A percentile compares a stretch with the other conserved stretches of the same genome.
Evolutionary conservation across 2,888 invertebrate genomes (phyloP).

Genomic region (Drosophila imparisetae): DNA sequence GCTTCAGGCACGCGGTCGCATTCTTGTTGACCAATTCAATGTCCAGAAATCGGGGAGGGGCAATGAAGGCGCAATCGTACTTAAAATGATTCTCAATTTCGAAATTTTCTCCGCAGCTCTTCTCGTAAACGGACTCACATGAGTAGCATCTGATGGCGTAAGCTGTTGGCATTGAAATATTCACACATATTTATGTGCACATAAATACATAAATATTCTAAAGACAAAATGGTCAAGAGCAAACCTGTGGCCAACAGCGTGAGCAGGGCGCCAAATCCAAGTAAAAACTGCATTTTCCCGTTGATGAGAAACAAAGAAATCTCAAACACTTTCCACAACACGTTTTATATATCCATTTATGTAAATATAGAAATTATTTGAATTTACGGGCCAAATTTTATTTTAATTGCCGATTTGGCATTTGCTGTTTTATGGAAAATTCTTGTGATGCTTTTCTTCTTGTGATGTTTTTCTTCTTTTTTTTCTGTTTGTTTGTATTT

Average conservation of each 20-base stretch:
- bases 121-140: constrained; percentile 82
- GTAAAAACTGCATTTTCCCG: constrained; percentile 67
- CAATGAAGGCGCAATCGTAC: constrained; percentile 77
- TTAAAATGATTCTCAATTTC: constrained; percentile 78
- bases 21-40: constrained; percentile 70
- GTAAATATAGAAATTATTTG: constrained; percentile 8
- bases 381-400: constrained; percentile 9
- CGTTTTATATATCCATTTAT: constrained; percentile 10
- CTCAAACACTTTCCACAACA: constrained; percentile 19
- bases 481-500: constrained; percentile 40
- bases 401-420: constrained; percentile 49
- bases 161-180: constrained; percentile 69
- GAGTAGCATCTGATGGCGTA: constrained; percentile 82
- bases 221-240: constrained; percentile 38
- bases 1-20: constrained; percentile 83
- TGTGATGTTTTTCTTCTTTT: constrained; percentile 4
- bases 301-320: constrained; percentile 11
- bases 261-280: constrained; percentile 52
- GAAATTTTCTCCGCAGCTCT: constrained; percentile 80
- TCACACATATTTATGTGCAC: background rate
- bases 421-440: constrained; percentile 55
- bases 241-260: constrained; percentile 64
- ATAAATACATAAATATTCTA: constrained; percentile 4
- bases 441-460: constrained; percentile 22
- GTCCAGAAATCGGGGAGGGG: constrained; percentile 81